A percentile compares a stretch with the other conserved stretches of the same genome.
Evolutionary conservation across 2,113 vertebrate genomes (phyloP).

Genomic region (Phocoena phocoena): DNA sequence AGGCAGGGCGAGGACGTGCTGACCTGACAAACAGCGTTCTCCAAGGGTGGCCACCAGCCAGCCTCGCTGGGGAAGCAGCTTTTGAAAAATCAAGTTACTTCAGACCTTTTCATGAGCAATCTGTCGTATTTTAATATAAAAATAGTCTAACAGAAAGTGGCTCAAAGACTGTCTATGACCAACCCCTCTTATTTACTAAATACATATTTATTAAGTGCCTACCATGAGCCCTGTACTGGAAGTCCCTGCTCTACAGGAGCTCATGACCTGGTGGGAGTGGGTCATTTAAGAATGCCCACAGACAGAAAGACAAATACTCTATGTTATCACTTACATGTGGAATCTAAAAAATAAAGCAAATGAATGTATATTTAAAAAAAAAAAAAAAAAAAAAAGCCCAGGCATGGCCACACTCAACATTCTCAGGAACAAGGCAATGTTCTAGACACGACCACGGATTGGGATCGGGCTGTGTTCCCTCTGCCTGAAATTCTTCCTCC

Average conservation of each 20-base stretch:
- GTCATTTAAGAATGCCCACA: background rate
- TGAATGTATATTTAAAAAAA: background rate
- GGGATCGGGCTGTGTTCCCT: background rate
- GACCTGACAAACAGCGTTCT: background rate
- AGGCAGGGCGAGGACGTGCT: background rate
- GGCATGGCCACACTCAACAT: background rate
- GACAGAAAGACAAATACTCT: background rate
- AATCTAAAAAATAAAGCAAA: background rate
- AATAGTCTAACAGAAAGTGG: background rate
- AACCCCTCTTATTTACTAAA: background rate
- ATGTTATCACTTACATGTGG: background rate
- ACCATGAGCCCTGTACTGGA: rapidly evolving
- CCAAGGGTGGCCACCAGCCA: background rate
- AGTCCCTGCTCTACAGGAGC: background rate
- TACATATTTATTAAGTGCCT: background rate
- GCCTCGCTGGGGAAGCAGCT: background rate
- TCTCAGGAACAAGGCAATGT: background rate
- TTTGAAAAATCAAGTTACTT: background rate
- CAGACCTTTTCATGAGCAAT: background rate
- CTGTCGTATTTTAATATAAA: background rate
- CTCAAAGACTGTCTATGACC: background rate
- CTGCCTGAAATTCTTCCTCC: background rate
- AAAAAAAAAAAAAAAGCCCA: background rate
- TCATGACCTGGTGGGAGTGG: background rate
- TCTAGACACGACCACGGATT: background rate